phyloP scores from a whole-genome alignment of 2,888 invertebrate species.

The Acrobasis consociella region DNA sequence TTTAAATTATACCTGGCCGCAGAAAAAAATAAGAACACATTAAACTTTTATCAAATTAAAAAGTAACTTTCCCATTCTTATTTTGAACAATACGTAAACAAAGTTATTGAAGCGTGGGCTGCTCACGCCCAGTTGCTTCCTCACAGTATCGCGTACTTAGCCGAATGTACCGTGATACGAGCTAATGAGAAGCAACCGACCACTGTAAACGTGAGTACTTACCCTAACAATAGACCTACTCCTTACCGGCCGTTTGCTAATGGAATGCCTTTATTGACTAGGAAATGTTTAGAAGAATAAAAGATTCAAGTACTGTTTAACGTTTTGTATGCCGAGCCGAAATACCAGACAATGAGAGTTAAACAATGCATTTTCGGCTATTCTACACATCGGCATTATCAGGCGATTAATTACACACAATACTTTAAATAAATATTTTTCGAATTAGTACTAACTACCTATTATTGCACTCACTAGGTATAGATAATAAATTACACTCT shows the following conservation, averaged over 20 bases:
- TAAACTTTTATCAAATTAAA: not conserved
- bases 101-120: constrained; percentile 4
- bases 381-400: no score
- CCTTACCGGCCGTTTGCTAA: not conserved
- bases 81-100: not conserved
- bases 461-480: no score
- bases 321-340: no score
- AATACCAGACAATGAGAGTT: no score
- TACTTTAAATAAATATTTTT: no score
- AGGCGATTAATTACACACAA: no score
- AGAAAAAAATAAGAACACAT: not conserved
- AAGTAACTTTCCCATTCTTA: not conserved
- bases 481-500: no score
- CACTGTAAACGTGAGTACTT: not conserved
- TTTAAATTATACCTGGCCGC: no score
- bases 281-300: not conserved
- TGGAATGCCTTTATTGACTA: constrained; percentile 3
- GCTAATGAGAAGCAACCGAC: constrained; percentile 9
- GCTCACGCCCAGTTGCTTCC: constrained; percentile 1
- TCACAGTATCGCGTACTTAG: constrained; percentile 4
- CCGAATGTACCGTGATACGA: constrained; percentile 16
- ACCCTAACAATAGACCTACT: constrained; percentile 5
- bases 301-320: not conserved
- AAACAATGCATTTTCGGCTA: no score
- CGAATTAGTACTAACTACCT: no score